Base-by-base conservation (phyloP, 2,797 vertebrate genomes). In the Euphonia xanthogaster region DNA sequence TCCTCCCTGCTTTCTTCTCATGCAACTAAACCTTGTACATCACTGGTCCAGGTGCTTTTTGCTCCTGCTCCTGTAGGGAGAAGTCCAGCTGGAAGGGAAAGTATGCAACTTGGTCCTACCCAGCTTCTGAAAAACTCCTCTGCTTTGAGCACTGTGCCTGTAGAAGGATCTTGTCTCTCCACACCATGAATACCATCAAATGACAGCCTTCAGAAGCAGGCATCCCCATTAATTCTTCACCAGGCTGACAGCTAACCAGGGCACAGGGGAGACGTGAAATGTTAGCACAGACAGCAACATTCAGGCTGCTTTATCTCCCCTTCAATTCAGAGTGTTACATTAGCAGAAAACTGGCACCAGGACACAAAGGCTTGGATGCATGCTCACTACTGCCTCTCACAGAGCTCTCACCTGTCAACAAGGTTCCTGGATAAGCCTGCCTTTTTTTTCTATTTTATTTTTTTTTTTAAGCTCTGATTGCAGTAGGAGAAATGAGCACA, bases 371-470 rank as follows among this genome's bases (percentile, higher is more conserved):
- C 21, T 53, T 42, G 50, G 21, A 37, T 27, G 12, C 9, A 1
- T 0, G 23, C 63, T 62, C 60, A 33, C 6, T 15, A 7, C 13
- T 25, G 39, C 40, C 53, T 33, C 55, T 61, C 61, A 51, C 53
- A 14, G 48, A 75, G 50, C 22, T 4, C 60, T 66, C 53, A 84
- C 60, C 73, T 71, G 61, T 71, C 54, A 61, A 2, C 3, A 15
- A 23, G 12, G 8, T 12, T 85, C 60, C 28, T 42, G 22, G 33
- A 35, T 31, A 70, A 55, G 15, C 15, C 45, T 12, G 2, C 0
- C 3, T 31, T 25, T 3, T 28, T 44, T 16, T 22, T 12, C 5
- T 5, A 5, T 16, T 8, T 17, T 16, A 7, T 4, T 13, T 13
- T 5, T 37, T 14, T 31, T 85, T 70, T 24, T 22, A 82, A 90